Evolutionary conservation across 2,888 invertebrate species (phyloP).

Genomic region (Hipparchia sbordonii): DNA sequence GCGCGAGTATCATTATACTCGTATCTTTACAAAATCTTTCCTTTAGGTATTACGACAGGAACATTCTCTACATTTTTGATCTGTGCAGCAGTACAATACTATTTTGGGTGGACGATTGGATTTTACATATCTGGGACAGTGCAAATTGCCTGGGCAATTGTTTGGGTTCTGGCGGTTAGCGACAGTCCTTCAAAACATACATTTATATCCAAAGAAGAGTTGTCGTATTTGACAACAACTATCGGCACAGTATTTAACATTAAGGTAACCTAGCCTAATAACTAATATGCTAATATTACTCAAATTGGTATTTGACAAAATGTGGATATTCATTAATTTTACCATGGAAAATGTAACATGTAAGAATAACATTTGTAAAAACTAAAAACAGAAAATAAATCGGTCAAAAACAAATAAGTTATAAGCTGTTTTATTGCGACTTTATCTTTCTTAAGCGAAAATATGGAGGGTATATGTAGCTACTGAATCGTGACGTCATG

Average conservation of each 20-base stretch:
- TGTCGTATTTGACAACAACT: constrained; percentile 82
- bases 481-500: too few relatives aligned
- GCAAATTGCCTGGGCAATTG: constrained; percentile 76
- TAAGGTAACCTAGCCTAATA: constrained; percentile 51
- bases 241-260: constrained; percentile 76
- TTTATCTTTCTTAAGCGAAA: too few relatives aligned
- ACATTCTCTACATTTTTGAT: constrained; percentile 86
- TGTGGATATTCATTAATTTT: too few relatives aligned
- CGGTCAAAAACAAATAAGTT: too few relatives aligned
- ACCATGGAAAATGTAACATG: too few relatives aligned
- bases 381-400: too few relatives aligned
- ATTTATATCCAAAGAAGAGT: constrained; percentile 83
- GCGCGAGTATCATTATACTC: too few relatives aligned
- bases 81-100: constrained; percentile 84
- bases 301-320: too few relatives aligned
- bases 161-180: constrained; percentile 83
- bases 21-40: not conserved
- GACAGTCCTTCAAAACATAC: constrained; percentile 85
- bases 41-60: constrained; percentile 75
- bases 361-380: too few relatives aligned
- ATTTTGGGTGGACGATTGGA: constrained; percentile 85
- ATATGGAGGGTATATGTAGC: too few relatives aligned
- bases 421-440: too few relatives aligned
- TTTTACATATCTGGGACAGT: constrained; percentile 84
- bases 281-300: too few relatives aligned